Evolutionary conservation across 2,797 vertebrate genomes (phyloP), one percentile per base, ranked within the genome.

Genomic region (Chelon auratus): DNA sequence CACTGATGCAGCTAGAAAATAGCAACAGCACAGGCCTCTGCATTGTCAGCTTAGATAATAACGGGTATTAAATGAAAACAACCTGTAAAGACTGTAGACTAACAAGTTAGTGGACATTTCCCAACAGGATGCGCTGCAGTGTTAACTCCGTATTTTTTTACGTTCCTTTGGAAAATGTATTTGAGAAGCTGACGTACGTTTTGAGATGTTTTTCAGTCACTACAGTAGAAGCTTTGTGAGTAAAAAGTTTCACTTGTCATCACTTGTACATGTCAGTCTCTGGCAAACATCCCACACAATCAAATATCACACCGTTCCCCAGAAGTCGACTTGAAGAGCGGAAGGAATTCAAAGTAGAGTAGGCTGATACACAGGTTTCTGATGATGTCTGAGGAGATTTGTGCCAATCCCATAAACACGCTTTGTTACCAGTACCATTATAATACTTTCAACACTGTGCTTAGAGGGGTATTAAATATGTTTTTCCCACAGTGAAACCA

Each of bases 161-260:
- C 67, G 75, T 80, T 78, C 66, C 63, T 51, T 45, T 37, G 43
- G 61, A 58, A 69, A 45, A 55, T 18, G 2, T 53, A 30, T 9
- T 18, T 14, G 30, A 51, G 1, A 1, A 33, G 75, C 55, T 61
- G 18, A 37, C 45, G 62, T 54, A 26, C 66, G 54, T 63, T 37
- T 26, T 33, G 26, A 72, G 64, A 72, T 42, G 37, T 7, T 62
- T 40, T 57, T 42, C 11, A 17, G 14, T 14, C 15, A 47, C 50
- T 11, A 75, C 68, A 80, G 77, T 62, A 22, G 47, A 37, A 48
- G 51, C 72, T 73, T 72, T 61, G 68, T 61, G 54, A 15, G 1
- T 0, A 6, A 4, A 58, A 39, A 11, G 24, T 68, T 57, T 62
- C 40, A 36, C 24, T 26, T 26, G 20, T 57, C 51, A 24, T 66